phyloP scores from a whole-genome alignment of 64 coral and sea anemone species.

The Actinia tenebrosa region DNA sequence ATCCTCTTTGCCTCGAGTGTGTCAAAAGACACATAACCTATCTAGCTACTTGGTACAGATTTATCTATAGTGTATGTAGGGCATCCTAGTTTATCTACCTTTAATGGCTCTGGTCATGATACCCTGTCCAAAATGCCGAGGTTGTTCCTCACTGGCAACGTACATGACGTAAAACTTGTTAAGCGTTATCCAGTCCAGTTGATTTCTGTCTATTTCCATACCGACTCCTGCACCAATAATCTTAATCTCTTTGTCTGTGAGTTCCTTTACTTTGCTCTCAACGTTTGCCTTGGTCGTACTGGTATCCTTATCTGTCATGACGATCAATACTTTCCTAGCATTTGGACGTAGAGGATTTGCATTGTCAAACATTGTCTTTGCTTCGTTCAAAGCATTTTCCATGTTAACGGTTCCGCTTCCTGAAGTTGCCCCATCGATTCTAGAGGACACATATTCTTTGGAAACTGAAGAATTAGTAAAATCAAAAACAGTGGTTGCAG shows the following conservation, averaged over 20 bases:
- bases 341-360: constrained; percentile 28
- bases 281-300: background rate
- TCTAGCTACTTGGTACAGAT: too few species aligned
- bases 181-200: constrained; percentile 8
- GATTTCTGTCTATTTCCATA: background rate
- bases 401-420: constrained; percentile 29
- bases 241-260: constrained; percentile 22
- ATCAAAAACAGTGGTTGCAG: background rate
- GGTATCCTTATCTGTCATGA: constrained; percentile 35
- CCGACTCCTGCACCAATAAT: constrained; percentile 35
- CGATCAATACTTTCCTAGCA: constrained; percentile 46
- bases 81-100: background rate
- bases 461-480: background rate
- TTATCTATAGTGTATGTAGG: too few species aligned
- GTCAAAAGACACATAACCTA: background rate
- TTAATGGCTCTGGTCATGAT: constrained; percentile 30
- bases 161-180: constrained; percentile 14
- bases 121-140: background rate
- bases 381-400: constrained; percentile 32
- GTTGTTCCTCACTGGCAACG: background rate
- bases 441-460: background rate
- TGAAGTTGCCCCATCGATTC: background rate
- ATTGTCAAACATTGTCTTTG: constrained; percentile 44
- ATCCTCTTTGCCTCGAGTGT: background rate
- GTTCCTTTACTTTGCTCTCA: background rate